Base-by-base conservation (phyloP, 2,113 vertebrate species). In the Malurus alboscapulatus region DNA sequence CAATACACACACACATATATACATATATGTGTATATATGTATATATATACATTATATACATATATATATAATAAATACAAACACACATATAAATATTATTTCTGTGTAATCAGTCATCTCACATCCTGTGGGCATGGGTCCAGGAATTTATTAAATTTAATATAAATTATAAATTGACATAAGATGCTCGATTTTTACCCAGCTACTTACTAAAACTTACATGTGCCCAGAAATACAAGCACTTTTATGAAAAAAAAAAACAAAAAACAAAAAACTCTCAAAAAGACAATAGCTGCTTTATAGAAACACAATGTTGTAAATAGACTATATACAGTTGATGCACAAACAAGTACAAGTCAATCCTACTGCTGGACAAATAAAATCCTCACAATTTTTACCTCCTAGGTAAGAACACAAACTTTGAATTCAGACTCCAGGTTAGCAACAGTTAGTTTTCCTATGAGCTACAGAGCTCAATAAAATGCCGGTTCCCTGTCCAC, bases 1-100 rank as follows among this genome's bases (percentile, higher is more conserved):
- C 18, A 25, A 22, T 1, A 25, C 0, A 44, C 1, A 89, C 1
- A 27, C 4, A 29, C 2, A 44, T 0, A 50, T 34, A 34, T 34
- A 34, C 34, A 34, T 34, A 34, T 34, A 34, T 34, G 34, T 34
- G 34, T 34, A 34, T 34, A 34, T 34, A 34, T 34, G 34, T 34
- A 34, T 34, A 34, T 34, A 34, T 34, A 34, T 24, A 50, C 24
- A 22, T 12, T 26, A 50, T 21, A 48, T 22, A 26, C 6, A 51
- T 3, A 6, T 4, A 48, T 7, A 66, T 1, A 25, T 17, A 71
- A 57, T 20, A 36, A 8, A 34, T n/a, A 40, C 1, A 45, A 2
- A 71, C 4, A 68, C 20, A 69, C 9, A 44, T 11, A 50, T 8
- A 59, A 20, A 5, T 24, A 53, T n/a, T 34, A 22, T 54, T 63